Base-by-base conservation (phyloP, 1,140 invertebrate species). In the Tetragonula clypearis region DNA sequence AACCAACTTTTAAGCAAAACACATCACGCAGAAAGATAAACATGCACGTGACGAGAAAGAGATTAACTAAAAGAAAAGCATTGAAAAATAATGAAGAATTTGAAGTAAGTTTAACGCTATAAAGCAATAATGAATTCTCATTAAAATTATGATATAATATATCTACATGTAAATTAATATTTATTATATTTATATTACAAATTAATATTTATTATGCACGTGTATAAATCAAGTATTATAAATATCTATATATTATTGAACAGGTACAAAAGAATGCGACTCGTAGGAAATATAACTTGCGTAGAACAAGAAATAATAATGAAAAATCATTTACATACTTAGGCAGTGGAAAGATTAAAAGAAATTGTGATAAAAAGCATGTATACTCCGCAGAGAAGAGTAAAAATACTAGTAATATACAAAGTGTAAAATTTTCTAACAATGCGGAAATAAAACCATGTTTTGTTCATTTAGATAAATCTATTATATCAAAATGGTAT, bases 391-490 rank as follows among this genome's bases (percentile, higher is more conserved):
- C 17, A 58, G 26, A 12, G 4, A 66, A 30, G 1, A 49, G 17
- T 14, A 58, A 62, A 12, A 73, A 62, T 21, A 11, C 17, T 23
- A 73, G 0, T 23, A 12, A 75, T 30, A n/a, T 35, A n/a, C 19
- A 5, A 77, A 87, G 35, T 17, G 26, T 15, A 35, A 71, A 9
- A 14, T 62, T 53, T 30, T 69, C 23, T 53, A 21, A 55, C 12
- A 23, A 49, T 15, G 15, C 58, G 19, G 53, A 82, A 55, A 60
- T 84, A 8, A 88, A 86, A 49, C 53, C 74, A 68, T 87, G 86
- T 65, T 87, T 21, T 62, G 62, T 88, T 58, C 9, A 17, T 56
- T 66, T 87, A 23, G 55, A 79, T 35, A 55, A 23, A 41, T 41
- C n/a, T 53, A 66, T 21, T 69, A 1, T 41, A 55, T 17, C 21